Percentiles rank a stretch among this genome's conserved stretches.
phyloP scores from a whole-genome alignment of 2,113 vertebrate genomes.

The Panthera leo region DNA sequence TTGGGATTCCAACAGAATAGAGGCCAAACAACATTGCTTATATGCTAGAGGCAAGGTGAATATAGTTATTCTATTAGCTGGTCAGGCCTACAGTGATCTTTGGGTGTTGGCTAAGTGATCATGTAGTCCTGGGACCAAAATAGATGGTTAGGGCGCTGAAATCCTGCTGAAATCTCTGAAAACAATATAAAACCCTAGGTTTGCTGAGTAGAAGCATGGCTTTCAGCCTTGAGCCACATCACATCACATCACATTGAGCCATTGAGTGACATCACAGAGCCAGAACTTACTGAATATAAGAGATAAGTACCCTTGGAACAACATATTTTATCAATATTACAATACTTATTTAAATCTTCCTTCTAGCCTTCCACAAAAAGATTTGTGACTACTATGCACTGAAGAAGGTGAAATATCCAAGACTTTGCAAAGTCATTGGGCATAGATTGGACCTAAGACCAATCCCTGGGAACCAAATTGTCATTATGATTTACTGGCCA shows the following conservation, averaged over 20 bases:
- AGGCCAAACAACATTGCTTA: not conserved
- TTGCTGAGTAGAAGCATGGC: not conserved
- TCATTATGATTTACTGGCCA: not conserved
- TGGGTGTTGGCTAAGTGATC: not conserved
- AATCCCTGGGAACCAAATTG: not conserved
- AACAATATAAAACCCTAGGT: not conserved
- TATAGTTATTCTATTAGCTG: not conserved
- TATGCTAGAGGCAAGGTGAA: not conserved
- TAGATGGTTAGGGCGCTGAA: not conserved
- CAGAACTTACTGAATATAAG: not conserved
- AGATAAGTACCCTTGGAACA: not conserved
- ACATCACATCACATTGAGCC: not conserved
- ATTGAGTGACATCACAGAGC: not conserved
- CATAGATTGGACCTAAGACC: not conserved
- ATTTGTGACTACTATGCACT: not conserved
- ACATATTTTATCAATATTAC: not conserved
- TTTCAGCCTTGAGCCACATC: not conserved
- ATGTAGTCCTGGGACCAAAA: not conserved
- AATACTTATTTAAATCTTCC: not conserved
- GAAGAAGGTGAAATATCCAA: conserved; percentile 20
- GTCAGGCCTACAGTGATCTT: not conserved
- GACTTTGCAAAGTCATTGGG: not conserved
- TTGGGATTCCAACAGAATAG: not conserved
- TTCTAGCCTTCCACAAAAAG: not conserved
- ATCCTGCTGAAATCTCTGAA: not conserved